phyloP scores from a whole-genome alignment of 2,797 vertebrate species.

The Rhinoraja longicauda region DNA sequence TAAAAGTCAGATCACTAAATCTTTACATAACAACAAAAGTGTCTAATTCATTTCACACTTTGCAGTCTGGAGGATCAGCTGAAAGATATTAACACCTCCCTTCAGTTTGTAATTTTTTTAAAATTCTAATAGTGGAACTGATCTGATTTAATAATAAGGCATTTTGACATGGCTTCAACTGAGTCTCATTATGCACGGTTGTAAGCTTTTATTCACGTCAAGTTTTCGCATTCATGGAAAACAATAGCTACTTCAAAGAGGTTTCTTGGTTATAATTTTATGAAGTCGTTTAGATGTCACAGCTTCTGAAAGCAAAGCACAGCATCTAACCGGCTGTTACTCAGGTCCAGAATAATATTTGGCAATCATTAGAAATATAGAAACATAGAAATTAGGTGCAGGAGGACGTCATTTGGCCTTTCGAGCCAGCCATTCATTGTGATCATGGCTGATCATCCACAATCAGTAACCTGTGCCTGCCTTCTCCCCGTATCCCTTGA shows the following conservation, averaged over 20 bases:
- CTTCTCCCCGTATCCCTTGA: too few relatives aligned
- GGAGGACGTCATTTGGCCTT: too few relatives aligned
- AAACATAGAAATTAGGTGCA: too few relatives aligned
- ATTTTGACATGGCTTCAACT: conserved; percentile 17
- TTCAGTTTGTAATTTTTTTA: not conserved
- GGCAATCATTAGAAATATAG: too few relatives aligned
- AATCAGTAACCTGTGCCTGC: too few relatives aligned
- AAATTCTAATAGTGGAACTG: conserved; percentile 4
- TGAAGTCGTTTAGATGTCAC: not conserved
- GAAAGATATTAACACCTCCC: not conserved
- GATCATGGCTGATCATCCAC: too few relatives aligned
- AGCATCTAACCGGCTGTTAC: not conserved
- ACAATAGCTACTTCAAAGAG: not conserved
- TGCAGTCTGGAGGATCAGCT: not conserved
- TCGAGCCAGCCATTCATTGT: too few relatives aligned
- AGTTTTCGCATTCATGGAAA: not conserved
- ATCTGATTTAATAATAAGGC: conserved; percentile 3
- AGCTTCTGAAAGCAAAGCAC: not conserved
- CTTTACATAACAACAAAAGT: not conserved
- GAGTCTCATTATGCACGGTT: conserved; percentile 5
- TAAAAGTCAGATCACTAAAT: not conserved
- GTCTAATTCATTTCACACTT: not conserved
- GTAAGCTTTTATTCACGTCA: not conserved
- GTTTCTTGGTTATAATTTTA: not conserved
- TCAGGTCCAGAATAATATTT: not conserved